A percentile compares a stretch with the other conserved stretches of the same genome.
Evolutionary conservation across 2,113 vertebrate species (phyloP).

Genomic region (Eolophus roseicapilla): DNA sequence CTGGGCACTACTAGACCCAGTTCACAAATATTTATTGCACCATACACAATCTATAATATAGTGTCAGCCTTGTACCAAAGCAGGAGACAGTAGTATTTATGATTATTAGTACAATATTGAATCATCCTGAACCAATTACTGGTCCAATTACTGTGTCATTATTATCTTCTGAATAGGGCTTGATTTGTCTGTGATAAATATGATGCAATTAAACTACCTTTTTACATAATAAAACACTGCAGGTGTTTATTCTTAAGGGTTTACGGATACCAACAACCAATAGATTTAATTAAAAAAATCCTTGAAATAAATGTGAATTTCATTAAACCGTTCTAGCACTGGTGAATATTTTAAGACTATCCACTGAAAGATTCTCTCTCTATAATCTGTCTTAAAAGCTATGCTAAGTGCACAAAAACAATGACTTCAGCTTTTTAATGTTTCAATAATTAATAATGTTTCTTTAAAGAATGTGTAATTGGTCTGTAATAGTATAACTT

Average conservation of each 20-base stretch:
- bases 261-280: slow-evolving; percentile 83
- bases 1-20: slow-evolving; percentile 57
- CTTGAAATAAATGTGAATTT: slow-evolving; percentile 78
- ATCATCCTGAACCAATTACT: slow-evolving; percentile 84
- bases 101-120: slow-evolving; percentile 87
- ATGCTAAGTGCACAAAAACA: slow-evolving; percentile 68
- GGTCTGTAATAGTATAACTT: slow-evolving; percentile 41
- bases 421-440: slow-evolving; percentile 63
- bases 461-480: slow-evolving; percentile 59
- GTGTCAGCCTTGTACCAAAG: slow-evolving; percentile 78
- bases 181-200: slow-evolving; percentile 86
- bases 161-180: slow-evolving; percentile 84
- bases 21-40: slow-evolving; percentile 78
- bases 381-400: slow-evolving; percentile 68
- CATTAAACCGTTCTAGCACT: slow-evolving; percentile 74
- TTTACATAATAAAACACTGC: slow-evolving; percentile 87
- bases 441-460: slow-evolving; percentile 67
- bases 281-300: slow-evolving; percentile 83
- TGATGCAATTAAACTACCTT: slow-evolving; percentile 84
- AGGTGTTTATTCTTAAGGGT: slow-evolving; percentile 85
- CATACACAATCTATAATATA: slow-evolving; percentile 72
- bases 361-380: slow-evolving; percentile 47
- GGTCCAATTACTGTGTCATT: slow-evolving; percentile 84
- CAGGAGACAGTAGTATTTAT: slow-evolving; percentile 81
- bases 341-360: slow-evolving; percentile 68